Conservation (phyloP, 2,113 vertebrate genomes). For the Microcebus griseorufus region DNA sequence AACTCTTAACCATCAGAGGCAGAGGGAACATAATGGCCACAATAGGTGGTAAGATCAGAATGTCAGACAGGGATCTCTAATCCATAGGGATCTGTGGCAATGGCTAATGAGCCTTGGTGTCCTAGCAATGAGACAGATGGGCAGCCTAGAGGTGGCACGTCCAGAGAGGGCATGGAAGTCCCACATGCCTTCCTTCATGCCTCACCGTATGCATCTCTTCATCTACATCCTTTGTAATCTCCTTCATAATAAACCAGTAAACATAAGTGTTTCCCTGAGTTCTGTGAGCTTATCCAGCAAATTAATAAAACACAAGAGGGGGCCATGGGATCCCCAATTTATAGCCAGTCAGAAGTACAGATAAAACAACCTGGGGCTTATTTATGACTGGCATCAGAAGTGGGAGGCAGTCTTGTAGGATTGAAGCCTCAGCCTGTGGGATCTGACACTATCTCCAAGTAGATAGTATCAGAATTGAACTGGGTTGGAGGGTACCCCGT, state of each 20-base stretch:
- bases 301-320: not conserved
- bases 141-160: not conserved
- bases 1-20: not conserved
- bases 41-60: not conserved
- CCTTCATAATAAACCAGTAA: not conserved
- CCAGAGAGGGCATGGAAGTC: not conserved
- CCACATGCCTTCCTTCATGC: not conserved
- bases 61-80: not conserved
- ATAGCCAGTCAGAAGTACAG: not conserved
- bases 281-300: not conserved
- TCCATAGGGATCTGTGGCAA: not conserved
- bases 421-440: not conserved
- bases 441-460: not conserved
- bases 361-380: not conserved
- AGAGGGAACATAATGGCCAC: not conserved
- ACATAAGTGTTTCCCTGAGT: not conserved
- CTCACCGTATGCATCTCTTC: not conserved
- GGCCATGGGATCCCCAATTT: not conserved
- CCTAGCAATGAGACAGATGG: not conserved
- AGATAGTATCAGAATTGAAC: not conserved
- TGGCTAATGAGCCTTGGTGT: not conserved
- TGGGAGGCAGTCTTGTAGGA: not conserved
- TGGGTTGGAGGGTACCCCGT: not conserved
- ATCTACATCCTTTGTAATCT: not conserved
- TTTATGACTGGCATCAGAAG: not conserved